Evolutionary conservation across 1,140 invertebrate genomes (phyloP), one percentile per base, ranked within the genome.

Genomic region (Diabrotica virgifera): DNA sequence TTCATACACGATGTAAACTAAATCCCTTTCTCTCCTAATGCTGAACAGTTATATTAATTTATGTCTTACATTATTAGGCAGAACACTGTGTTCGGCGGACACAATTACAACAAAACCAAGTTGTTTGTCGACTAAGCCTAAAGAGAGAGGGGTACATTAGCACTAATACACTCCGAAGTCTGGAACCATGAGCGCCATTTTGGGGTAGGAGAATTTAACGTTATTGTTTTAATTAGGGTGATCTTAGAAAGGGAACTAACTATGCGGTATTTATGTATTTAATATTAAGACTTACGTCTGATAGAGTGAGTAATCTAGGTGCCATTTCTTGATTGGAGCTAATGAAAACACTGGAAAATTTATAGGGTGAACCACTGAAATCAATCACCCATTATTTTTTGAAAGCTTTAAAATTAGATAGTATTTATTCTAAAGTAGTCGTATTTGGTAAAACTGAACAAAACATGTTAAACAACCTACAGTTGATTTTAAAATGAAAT

Each of bases 41-140:
- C 68, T 70, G 73, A 74, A 72, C 72, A 75, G 74, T 75, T 73
- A 71, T 76, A 76, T 76, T 74, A 76, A 76, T 76, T 76, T 74
- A 73, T 74, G 73, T 74, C 69, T 73, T 71, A 71, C 69, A 70
- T 69, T 76, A 76, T 74, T 76, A 76, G 73, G 74, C 67, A 70
- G 70, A 72, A 72, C 71, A 71, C 66, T 54, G 68, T 72, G 70
- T 73, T 73, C 65, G 72, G 67, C 64, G 73, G 72, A 67, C 64
- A 72, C 74, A 76, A 74, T 76, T 74, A 74, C 73, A 73, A 76
- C 72, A 69, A 75, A 72, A 75, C 68, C 72, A 70, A 72, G 68
- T 74, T 71, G 73, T 74, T 74, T 74, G 73, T 74, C 67, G 70
- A 72, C 67, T 73, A 73, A 73, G 72, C 70, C 67, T 54, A 66